Conservation (phyloP, 2,888 invertebrate species). For the Bibio marci region DNA sequence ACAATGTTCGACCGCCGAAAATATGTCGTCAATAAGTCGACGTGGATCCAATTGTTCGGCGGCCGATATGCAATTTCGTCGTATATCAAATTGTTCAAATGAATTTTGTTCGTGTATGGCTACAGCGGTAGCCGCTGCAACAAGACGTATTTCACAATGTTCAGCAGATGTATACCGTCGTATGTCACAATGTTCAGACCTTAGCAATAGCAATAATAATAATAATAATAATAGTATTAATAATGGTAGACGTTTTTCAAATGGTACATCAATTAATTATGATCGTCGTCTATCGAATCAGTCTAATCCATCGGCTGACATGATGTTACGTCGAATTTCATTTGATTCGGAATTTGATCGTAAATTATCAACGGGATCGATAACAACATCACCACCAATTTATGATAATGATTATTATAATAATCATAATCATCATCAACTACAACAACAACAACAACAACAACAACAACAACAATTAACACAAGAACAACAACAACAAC, state of each 20-base stretch:
- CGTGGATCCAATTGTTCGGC: slow-evolving; percentile 15
- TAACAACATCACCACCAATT: not conserved
- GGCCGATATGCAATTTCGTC: slow-evolving; percentile 2
- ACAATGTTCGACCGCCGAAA: slow-evolving; percentile 8
- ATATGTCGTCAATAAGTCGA: slow-evolving; percentile 12
- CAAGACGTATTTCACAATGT: slow-evolving; percentile 23
- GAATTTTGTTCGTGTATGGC: slow-evolving; percentile 24
- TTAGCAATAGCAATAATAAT: slow-evolving; percentile 5
- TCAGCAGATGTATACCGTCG: slow-evolving; percentile 22
- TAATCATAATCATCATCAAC: slow-evolving; percentile 10
- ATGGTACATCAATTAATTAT: slow-evolving; percentile 13
- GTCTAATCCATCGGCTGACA: slow-evolving; percentile 14
- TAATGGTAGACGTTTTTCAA: slow-evolving; percentile 20
- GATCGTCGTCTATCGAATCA: slow-evolving; percentile 8
- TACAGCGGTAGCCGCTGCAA: no score
- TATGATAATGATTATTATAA: not conserved
- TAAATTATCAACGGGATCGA: slow-evolving; percentile 22
- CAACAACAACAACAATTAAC: no score
- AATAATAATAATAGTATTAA: slow-evolving; percentile 16
- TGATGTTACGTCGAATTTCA: slow-evolving; percentile 20
- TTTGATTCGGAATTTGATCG: slow-evolving; percentile 30
- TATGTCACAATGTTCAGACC: slow-evolving; percentile 20
- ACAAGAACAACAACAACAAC: no score
- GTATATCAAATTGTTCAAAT: slow-evolving; percentile 13
- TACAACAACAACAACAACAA: slow-evolving; percentile 18